A percentile compares a stretch with the other conserved stretches of the same genome.
These are phyloP conservation scores for Oenanthe oenanthe DNA, from an alignment of 2,113 vertebrate species.

Conservation along the genomic window DNA sequence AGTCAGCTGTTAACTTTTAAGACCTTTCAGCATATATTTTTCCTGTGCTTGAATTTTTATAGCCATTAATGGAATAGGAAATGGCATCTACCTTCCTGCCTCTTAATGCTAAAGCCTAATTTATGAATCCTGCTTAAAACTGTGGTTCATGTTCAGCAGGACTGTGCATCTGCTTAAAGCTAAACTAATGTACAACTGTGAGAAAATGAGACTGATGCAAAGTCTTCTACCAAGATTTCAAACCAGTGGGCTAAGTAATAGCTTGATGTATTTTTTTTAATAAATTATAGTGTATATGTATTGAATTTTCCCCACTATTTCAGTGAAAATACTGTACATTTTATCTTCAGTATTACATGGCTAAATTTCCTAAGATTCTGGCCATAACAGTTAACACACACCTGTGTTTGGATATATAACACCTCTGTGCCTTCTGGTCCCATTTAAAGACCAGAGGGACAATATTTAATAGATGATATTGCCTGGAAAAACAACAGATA, in stretches of 20 bases:
- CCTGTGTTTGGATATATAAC: not conserved
- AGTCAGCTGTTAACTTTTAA: not conserved
- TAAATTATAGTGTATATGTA: not conserved
- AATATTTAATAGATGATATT: not conserved
- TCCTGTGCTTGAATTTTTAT: not conserved
- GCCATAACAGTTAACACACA: not conserved
- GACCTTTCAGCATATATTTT: not conserved
- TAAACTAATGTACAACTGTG: not conserved
- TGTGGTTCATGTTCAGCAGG: not conserved
- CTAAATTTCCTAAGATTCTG: not conserved
- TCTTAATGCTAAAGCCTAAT: not conserved
- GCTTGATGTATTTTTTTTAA: not conserved
- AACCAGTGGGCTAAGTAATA: not conserved
- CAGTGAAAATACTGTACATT: not conserved
- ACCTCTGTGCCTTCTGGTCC: not conserved
- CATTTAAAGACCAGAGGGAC: not conserved
- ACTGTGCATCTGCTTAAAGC: not conserved
- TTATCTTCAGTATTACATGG: not conserved
- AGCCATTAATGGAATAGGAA: slow-evolving; percentile 21
- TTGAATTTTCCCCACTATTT: not conserved
- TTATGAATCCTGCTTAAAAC: slow-evolving; percentile 22
- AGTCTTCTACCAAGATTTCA: not conserved
- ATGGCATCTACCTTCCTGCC: not conserved
- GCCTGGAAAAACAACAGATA: slow-evolving; percentile 21
- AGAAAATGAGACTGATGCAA: not conserved